A percentile compares a stretch with the other conserved stretches of the same genome.
Evolutionary conservation across 2,113 vertebrate genomes (phyloP).

Genomic region (Lates calcarifer): DNA sequence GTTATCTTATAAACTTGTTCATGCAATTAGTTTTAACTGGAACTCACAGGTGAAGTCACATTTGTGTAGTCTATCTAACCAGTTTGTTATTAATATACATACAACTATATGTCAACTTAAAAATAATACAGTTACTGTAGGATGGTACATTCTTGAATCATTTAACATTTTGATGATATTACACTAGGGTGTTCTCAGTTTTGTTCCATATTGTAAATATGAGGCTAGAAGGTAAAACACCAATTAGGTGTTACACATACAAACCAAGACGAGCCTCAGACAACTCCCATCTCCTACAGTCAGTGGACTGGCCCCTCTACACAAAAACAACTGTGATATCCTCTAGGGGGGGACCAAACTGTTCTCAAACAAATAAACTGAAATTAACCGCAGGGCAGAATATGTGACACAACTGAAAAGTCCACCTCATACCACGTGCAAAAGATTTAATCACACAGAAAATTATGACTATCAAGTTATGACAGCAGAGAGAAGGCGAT

Average conservation of each 20-base stretch:
- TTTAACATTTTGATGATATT: not conserved
- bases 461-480: constrained; percentile 42
- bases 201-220: not conserved
- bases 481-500: constrained; percentile 39
- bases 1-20: not conserved
- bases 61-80: not conserved
- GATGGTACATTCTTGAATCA: not conserved
- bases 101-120: not conserved
- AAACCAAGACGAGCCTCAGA: constrained; percentile 13
- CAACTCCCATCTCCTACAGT: constrained; percentile 1
- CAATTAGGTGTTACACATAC: constrained; percentile 2
- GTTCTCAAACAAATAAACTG: not conserved
- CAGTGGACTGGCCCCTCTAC: not conserved
- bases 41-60: not conserved
- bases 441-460: constrained; percentile 50
- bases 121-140: not conserved
- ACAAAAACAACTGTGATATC: not conserved
- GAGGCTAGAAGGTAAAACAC: not conserved
- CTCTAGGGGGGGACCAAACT: not conserved
- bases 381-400: constrained; percentile 21
- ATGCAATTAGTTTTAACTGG: not conserved
- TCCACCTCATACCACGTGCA: not conserved
- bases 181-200: not conserved
- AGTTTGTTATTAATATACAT: not conserved
- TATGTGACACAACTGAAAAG: constrained; percentile 1